Percentiles rank a stretch among this genome's conserved stretches.
phyloP scores from a whole-genome alignment of 2,888 invertebrate genomes.

The Psylliodes chrysocephalus region DNA sequence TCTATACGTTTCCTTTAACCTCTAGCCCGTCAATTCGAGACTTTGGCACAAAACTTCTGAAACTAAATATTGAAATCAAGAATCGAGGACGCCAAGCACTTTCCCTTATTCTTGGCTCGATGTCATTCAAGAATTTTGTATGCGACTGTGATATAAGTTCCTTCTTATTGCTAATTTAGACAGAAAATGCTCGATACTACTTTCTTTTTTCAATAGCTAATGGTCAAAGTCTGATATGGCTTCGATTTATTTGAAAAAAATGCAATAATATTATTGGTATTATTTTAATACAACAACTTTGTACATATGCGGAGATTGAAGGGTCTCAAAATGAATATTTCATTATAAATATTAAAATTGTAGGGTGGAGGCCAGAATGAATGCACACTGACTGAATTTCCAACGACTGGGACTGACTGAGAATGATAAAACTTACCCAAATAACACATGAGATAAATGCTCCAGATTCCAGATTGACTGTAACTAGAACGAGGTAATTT shows the following conservation, averaged over 20 bases:
- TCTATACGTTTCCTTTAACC: neutral
- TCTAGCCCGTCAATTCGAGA: neutral
- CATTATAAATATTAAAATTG: no score
- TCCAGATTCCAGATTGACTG: no score
- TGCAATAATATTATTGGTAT: neutral
- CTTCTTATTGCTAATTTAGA: neutral
- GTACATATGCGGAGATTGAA: neutral
- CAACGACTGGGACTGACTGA: no score
- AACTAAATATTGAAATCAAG: slow-evolving; percentile 35
- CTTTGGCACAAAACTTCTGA: slow-evolving; percentile 31
- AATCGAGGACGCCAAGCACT: slow-evolving; percentile 43
- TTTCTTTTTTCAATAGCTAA: slow-evolving; percentile 32
- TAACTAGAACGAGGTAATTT: no score
- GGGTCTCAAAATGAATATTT: no score
- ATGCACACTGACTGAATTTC: no score
- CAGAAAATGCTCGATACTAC: slow-evolving; percentile 27
- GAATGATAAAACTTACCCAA: no score
- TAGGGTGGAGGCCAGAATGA: no score
- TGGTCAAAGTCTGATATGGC: slow-evolving; percentile 18
- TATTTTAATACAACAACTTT: no score
- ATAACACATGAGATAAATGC: no score
- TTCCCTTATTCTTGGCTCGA: slow-evolving; percentile 42
- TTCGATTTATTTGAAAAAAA: neutral
- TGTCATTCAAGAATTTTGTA: neutral
- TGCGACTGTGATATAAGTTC: neutral